phyloP scores from a whole-genome alignment of 2,888 invertebrate species.

The Pyrochroa serraticornis region DNA sequence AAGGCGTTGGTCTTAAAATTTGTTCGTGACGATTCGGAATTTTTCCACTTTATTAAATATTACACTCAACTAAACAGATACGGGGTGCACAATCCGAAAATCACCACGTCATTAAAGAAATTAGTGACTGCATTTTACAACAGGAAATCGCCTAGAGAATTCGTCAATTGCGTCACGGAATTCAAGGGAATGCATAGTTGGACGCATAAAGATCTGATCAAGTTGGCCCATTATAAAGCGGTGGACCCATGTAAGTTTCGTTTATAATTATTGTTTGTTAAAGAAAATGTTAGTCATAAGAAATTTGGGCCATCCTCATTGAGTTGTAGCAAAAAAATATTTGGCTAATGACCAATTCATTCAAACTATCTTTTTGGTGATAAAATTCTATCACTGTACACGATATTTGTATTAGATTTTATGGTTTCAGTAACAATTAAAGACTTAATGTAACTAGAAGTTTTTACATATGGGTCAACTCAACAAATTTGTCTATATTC shows the following conservation, averaged over 20 bases:
- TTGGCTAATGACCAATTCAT: too few species aligned
- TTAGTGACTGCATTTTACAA: conserved; percentile 70
- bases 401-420: too few species aligned
- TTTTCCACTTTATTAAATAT: conserved; percentile 49
- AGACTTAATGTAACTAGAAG: too few species aligned
- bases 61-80: conserved; percentile 32
- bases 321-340: too few species aligned
- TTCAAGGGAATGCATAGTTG: conserved; percentile 70
- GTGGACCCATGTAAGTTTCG: conserved; percentile 59
- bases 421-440: too few species aligned
- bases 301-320: too few species aligned
- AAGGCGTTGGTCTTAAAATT: conserved; percentile 54
- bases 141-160: conserved; percentile 64
- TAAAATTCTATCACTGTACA: too few species aligned
- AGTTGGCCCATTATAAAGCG: conserved; percentile 66
- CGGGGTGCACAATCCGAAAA: conserved; percentile 22
- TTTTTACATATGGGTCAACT: too few species aligned
- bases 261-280: conserved; percentile 1
- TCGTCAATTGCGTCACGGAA: conserved; percentile 69
- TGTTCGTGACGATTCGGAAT: conserved; percentile 65
- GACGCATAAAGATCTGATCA: conserved; percentile 74
- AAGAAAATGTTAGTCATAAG: too few species aligned
- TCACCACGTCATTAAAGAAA: conserved; percentile 60
- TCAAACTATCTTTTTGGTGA: too few species aligned
- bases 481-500: too few species aligned